Conservation (phyloP, 1,140 invertebrate genomes). For the Zaprionus davidi region DNA sequence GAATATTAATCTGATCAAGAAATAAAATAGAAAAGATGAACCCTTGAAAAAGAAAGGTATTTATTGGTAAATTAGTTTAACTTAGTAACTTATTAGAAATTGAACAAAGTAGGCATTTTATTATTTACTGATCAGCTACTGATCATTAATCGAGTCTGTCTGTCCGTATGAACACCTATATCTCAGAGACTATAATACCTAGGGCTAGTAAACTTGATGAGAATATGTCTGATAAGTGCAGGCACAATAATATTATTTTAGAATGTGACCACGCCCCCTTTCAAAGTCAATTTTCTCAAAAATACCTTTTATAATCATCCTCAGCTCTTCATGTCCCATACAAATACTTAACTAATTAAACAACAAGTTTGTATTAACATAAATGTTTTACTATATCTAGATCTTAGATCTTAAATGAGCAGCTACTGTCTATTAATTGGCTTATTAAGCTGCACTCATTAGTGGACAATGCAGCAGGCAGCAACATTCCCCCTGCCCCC, state of each 20-base stretch:
- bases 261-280: neutral
- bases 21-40: too few relatives aligned
- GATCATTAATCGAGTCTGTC: too few relatives aligned
- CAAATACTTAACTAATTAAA: neutral
- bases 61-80: too few relatives aligned
- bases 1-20: too few relatives aligned
- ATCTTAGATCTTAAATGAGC: neutral
- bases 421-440: constrained; percentile 31
- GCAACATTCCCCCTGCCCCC: neutral
- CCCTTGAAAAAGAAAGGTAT: too few relatives aligned
- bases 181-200: neutral
- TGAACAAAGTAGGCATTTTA: too few relatives aligned
- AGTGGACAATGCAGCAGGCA: constrained; percentile 8
- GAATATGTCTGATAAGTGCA: neutral
- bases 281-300: too few relatives aligned
- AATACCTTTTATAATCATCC: too few relatives aligned
- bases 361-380: neutral
- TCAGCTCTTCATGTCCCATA: neutral
- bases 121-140: too few relatives aligned
- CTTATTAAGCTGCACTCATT: constrained; percentile 29
- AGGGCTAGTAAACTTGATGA: neutral
- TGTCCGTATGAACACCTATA: neutral
- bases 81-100: too few relatives aligned
- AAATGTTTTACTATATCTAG: neutral
- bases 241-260: neutral